These are phyloP conservation scores for Ectemnius continuus DNA, from an alignment of 2,888 invertebrate species.

Conservation along the genomic window DNA sequence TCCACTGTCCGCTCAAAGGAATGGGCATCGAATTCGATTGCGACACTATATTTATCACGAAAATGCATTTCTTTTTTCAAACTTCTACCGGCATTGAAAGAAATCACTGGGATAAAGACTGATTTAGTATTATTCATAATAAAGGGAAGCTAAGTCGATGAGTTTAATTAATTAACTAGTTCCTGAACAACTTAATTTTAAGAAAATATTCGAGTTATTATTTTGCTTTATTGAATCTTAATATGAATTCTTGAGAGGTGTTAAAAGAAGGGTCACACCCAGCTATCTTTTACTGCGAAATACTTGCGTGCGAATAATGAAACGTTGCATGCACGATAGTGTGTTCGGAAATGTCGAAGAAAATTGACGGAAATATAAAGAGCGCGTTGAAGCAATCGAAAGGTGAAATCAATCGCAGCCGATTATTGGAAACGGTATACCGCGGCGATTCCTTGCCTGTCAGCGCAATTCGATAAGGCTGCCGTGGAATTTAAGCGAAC, in stretches of 20 bases:
- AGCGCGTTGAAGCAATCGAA: constrained; percentile 1
- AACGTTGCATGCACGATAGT: background rate
- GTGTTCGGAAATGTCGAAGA: too few species aligned
- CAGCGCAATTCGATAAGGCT: constrained; percentile 53
- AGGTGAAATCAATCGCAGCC: constrained; percentile 33
- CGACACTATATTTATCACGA: background rate
- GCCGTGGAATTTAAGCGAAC: constrained; percentile 27
- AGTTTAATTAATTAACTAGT: too few species aligned
- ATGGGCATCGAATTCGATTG: background rate
- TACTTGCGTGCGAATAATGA: background rate
- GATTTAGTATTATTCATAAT: background rate
- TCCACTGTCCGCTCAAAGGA: background rate
- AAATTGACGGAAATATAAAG: background rate
- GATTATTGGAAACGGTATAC: constrained; percentile 31
- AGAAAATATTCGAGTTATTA: too few species aligned
- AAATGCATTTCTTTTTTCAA: background rate
- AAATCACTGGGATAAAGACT: too few species aligned
- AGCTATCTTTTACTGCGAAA: background rate
- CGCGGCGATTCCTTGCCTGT: constrained; percentile 19
- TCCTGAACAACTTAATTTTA: too few species aligned
- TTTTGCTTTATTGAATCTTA: too few species aligned
- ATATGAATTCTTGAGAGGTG: too few species aligned
- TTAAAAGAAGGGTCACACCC: background rate
- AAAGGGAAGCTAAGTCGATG: too few species aligned
- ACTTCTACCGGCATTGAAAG: background rate